These are phyloP conservation scores for Decapterus maruadsi DNA, from an alignment of 2,797 vertebrate genomes.

Conservation along the genomic window DNA sequence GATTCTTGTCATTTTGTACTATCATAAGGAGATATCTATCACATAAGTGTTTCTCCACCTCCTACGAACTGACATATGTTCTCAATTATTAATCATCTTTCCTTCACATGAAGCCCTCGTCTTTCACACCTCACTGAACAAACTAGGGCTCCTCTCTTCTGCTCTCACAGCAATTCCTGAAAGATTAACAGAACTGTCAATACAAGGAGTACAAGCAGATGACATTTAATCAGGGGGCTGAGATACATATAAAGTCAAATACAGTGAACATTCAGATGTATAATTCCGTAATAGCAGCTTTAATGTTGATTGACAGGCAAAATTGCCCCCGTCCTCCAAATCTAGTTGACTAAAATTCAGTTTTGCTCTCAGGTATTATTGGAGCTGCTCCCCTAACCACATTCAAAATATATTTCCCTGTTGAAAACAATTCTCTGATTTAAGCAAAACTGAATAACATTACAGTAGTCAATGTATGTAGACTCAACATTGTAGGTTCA, in stretches of 20 bases:
- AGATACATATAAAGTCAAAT: not conserved
- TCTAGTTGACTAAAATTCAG: not conserved
- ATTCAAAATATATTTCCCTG: not conserved
- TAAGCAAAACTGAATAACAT: not conserved
- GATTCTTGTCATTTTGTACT: not conserved
- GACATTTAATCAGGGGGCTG: not conserved
- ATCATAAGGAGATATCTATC: not conserved
- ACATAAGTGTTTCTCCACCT: not conserved
- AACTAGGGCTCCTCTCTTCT: not conserved
- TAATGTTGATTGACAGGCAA: not conserved
- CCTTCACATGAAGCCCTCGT: conserved; percentile 14
- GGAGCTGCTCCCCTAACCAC: not conserved
- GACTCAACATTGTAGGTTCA: not conserved
- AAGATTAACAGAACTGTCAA: conserved; percentile 2
- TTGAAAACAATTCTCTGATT: not conserved
- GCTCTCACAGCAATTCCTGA: not conserved
- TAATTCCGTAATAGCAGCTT: not conserved
- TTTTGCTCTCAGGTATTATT: not conserved
- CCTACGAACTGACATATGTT: conserved; percentile 4
- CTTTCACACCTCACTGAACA: conserved; percentile 20
- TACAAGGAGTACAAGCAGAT: not conserved
- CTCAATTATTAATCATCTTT: conserved; percentile 29
- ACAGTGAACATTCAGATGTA: not conserved
- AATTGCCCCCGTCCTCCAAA: not conserved
- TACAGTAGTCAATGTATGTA: no score